Percentiles rank a stretch among this genome's conserved stretches.
These are phyloP conservation scores for Dynastes grantii DNA, from an alignment of 2,888 invertebrate species.

Conservation along the genomic window DNA sequence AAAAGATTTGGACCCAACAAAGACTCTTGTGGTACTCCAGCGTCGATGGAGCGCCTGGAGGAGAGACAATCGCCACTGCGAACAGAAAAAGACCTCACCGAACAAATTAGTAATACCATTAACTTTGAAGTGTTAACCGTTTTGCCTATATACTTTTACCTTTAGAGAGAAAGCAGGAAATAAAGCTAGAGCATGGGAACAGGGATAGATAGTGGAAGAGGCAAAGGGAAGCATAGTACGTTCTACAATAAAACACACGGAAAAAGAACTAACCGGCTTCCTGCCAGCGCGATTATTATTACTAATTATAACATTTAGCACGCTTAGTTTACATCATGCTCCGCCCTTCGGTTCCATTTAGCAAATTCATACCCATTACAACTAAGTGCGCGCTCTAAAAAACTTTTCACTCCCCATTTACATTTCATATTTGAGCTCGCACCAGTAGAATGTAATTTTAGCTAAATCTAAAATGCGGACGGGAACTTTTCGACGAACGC, in stretches of 20 bases:
- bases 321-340: slow-evolving; percentile 41
- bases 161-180: too few relatives aligned
- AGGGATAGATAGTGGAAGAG: not conserved
- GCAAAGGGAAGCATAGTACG: too few relatives aligned
- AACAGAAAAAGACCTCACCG: too few relatives aligned
- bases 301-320: slow-evolving; percentile 46
- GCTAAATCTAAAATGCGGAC: slow-evolving; percentile 40
- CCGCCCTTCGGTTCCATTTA: slow-evolving; percentile 44
- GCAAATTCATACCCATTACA: slow-evolving; percentile 48
- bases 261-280: slow-evolving; percentile 8
- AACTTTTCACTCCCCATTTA: slow-evolving; percentile 43
- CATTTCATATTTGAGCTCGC: slow-evolving; percentile 46
- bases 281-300: slow-evolving; percentile 30
- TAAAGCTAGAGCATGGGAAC: not conserved
- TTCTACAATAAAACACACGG: slow-evolving; percentile 12
- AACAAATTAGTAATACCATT: too few relatives aligned
- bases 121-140: too few relatives aligned
- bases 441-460: slow-evolving; percentile 43
- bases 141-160: too few relatives aligned
- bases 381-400: slow-evolving; percentile 43
- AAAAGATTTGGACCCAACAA: too few relatives aligned
- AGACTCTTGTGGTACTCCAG: too few relatives aligned
- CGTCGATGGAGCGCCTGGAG: too few relatives aligned
- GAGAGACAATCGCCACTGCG: too few relatives aligned
- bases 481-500: slow-evolving; percentile 37